Percentiles rank a stretch among this genome's conserved stretches.
These are phyloP conservation scores for Heterocephalus glaber DNA, from an alignment of 2,113 vertebrate species.

Conservation along the genomic window DNA sequence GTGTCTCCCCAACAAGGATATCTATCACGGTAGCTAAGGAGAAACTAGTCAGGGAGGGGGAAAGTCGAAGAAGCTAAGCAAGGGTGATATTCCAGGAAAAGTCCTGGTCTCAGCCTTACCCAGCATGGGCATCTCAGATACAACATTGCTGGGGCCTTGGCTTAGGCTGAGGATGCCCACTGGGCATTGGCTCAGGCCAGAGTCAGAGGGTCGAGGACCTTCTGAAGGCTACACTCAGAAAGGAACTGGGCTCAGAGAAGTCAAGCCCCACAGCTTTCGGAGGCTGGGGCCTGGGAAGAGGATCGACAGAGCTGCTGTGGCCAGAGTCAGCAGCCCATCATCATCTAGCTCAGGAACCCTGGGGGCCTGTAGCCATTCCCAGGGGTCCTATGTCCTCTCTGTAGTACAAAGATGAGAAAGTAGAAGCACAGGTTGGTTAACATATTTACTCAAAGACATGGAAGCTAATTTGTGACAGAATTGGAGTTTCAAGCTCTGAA, in stretches of 20 bases:
- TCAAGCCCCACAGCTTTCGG: not conserved
- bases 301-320: not conserved
- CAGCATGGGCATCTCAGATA: not conserved
- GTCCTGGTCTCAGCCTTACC: not conserved
- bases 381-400: rapidly evolving
- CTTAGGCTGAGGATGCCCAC: not conserved
- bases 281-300: not conserved
- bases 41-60: not conserved
- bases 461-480: not conserved
- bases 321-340: not conserved
- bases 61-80: not conserved
- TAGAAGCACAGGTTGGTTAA: not conserved
- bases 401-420: not conserved
- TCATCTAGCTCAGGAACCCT: not conserved
- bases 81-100: not conserved
- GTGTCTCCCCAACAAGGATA: not conserved
- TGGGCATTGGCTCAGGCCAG: not conserved
- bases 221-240: not conserved
- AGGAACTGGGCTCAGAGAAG: not conserved
- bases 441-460: not conserved
- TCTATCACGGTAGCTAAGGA: not conserved
- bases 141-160: not conserved
- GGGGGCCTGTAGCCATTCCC: not conserved
- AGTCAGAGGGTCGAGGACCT: not conserved
- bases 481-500: not conserved